Evolutionary conservation across 2,888 invertebrate genomes (phyloP), one percentile per base, ranked within the genome.

Genomic region (Anoplius nigerrimus): DNA sequence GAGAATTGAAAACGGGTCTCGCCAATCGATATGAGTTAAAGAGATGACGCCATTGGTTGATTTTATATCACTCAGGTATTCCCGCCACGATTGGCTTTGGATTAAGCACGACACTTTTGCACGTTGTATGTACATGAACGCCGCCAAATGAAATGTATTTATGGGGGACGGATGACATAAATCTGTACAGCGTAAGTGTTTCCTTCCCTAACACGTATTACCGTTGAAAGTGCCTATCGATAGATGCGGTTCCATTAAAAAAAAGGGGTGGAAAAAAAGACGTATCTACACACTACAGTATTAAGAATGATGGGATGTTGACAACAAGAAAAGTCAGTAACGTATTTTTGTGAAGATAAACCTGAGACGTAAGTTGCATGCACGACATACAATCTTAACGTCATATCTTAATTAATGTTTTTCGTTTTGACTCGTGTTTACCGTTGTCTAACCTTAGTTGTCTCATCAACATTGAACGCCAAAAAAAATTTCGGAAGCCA

Each of bases 1-100:
- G 68, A 71, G 71, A 77, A 75, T 79, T 79, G 79, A 75, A 79
- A 80, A 80, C 75, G 51, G 75, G 71, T 59, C 72, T 68, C 70
- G 24, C 69, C 59, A 69, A 80, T 81, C 80, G 74, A 80, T 80
- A 75, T 34, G 27, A 15, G 20, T 72, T 73, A 75, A 74, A 80
- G 72, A 64, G 66, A 46, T 53, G 66, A 62, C 60, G 65, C 55
- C 64, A 80, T 81, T 80, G 81, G 81, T 27, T 58, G 48, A 24
- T 66, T 62, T 72, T 56, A 15, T 68, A 66, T 71, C 60, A 64
- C 43, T 52, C 51, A 55, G 8, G 43, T 24, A 22, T 66, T 76
- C 68, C 70, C 70, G 74, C 71, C 65, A 11, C 42, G 64, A 67
- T 57, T 57, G 58, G 52, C 22, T 46, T 60, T 24, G 20, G 22